phyloP scores from a whole-genome alignment of 2,797 vertebrate species.

The Pangasius djambal region DNA sequence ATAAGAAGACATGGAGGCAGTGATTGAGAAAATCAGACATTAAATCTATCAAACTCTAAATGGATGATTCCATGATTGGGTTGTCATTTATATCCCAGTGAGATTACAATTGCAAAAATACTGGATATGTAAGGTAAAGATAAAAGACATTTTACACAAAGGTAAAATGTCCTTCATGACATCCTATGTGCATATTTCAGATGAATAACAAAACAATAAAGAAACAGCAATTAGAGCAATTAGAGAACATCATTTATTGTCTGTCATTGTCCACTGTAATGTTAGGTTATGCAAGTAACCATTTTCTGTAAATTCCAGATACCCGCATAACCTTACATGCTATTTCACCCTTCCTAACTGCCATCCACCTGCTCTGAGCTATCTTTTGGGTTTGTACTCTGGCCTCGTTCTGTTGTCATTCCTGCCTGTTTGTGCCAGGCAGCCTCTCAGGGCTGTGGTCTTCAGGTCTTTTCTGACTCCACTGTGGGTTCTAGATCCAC shows the following conservation, averaged over 20 bases:
- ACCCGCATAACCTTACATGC: neutral
- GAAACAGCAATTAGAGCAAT: neutral
- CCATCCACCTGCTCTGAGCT: neutral
- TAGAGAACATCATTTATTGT: neutral
- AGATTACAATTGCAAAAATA: too few relatives aligned
- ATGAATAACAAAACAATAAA: neutral
- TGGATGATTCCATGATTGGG: neutral
- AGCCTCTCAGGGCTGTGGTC: neutral
- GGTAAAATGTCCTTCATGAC: too few relatives aligned
- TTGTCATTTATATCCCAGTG: neutral
- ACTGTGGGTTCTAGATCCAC: neutral
- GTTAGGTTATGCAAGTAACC: neutral
- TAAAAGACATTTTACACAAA: too few relatives aligned
- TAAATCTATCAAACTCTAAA: neutral
- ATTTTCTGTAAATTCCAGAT: neutral
- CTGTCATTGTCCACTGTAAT: neutral
- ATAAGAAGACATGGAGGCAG: neutral
- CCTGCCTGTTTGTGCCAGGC: neutral
- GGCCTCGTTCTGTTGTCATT: neutral
- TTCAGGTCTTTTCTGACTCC: neutral
- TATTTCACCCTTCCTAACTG: neutral
- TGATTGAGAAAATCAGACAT: neutral
- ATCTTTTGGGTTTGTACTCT: neutral
- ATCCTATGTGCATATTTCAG: neutral
- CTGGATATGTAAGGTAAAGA: too few relatives aligned